Evolutionary conservation across 1,140 invertebrate genomes (phyloP).

Genomic region (Cyrtorhinus lividipennis): DNA sequence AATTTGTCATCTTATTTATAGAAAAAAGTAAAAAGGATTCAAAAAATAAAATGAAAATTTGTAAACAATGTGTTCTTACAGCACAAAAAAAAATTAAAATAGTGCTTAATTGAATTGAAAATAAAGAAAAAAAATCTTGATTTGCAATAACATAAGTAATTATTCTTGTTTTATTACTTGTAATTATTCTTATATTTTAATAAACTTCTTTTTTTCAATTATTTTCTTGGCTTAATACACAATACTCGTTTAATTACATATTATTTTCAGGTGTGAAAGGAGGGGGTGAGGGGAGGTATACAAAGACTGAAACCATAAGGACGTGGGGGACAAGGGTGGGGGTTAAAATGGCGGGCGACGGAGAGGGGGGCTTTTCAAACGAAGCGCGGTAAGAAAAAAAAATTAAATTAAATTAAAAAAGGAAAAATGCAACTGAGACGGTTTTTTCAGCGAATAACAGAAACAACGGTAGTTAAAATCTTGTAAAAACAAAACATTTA

Average conservation of each 20-base stretch:
- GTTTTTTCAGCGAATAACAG: neutral
- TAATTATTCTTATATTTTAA: neutral
- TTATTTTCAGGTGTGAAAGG: neutral
- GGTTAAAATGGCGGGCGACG: too few species aligned
- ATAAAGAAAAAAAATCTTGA: too few species aligned
- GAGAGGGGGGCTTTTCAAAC: too few species aligned
- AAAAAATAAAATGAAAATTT: neutral
- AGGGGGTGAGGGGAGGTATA: too few species aligned
- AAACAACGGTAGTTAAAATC: neutral
- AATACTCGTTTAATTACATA: neutral
- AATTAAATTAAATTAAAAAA: neutral
- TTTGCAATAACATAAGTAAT: neutral
- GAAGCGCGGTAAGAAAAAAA: neutral
- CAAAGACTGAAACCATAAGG: too few species aligned
- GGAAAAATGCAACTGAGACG: neutral
- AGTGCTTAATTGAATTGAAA: neutral
- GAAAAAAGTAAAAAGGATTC: too few species aligned
- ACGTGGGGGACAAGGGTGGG: too few species aligned
- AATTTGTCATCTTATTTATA: too few species aligned
- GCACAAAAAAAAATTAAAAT: neutral
- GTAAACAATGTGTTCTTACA: neutral
- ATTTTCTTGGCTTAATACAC: neutral
- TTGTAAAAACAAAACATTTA: constrained; percentile 8
- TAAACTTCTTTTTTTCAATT: neutral
- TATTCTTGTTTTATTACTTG: neutral